Percentiles rank a stretch among this genome's conserved stretches.
Conservation (phyloP, 2,113 vertebrate genomes). For the Trogon surrucura region DNA sequence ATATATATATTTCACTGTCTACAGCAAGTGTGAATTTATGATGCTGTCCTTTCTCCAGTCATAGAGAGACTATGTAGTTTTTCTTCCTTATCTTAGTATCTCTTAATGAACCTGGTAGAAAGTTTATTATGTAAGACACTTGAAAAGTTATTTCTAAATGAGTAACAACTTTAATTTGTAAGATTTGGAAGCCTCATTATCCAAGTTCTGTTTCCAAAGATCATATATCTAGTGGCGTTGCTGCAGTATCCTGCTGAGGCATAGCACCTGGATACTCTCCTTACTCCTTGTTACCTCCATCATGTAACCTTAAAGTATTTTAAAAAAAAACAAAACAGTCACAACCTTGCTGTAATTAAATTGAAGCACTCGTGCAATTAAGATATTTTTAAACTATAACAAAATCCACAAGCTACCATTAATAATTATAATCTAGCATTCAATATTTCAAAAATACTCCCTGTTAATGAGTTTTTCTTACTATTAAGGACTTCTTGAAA, state of each 20-base stretch:
- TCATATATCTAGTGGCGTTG: neutral
- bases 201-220: neutral
- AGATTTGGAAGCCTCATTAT: neutral
- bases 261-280: neutral
- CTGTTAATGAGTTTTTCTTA: fast-evolving
- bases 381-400: neutral
- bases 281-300: neutral
- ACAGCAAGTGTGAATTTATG: neutral
- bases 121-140: neutral
- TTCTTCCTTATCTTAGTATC: neutral
- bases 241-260: neutral
- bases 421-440: neutral
- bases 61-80: neutral
- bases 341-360: neutral
- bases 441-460: neutral
- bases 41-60: neutral
- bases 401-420: neutral
- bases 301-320: neutral
- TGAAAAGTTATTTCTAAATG: neutral
- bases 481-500: neutral
- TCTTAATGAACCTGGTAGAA: neutral
- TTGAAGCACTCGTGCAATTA: neutral
- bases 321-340: neutral
- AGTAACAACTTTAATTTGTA: neutral
- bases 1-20: neutral